Percentiles rank a stretch among this genome's conserved stretches.
phyloP scores from a whole-genome alignment of 1,140 invertebrate genomes.

The Temnothorax longispinosus region DNA sequence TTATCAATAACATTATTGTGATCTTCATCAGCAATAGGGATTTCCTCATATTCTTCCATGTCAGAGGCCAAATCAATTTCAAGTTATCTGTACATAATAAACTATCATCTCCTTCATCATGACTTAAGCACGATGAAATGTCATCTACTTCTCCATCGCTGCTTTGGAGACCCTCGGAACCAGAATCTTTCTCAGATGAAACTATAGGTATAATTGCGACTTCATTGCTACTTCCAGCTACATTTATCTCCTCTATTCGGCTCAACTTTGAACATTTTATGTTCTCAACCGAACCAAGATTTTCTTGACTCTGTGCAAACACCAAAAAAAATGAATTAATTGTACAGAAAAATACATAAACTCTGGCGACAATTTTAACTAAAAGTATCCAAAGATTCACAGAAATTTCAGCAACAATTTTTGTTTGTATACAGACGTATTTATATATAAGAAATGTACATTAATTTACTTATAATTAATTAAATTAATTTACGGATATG shows the following conservation, averaged over 20 bases:
- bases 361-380: not conserved
- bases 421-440: no score
- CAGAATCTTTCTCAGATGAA: not conserved
- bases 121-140: not conserved
- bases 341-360: not conserved
- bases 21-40: not conserved
- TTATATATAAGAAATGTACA: no score
- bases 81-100: not conserved
- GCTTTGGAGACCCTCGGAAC: not conserved
- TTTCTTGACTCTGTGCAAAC: conserved; percentile 1
- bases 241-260: not conserved
- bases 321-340: not conserved
- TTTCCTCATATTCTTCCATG: not conserved
- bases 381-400: not conserved
- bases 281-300: not conserved
- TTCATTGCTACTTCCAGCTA: not conserved
- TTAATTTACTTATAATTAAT: no score
- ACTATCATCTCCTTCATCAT: not conserved
- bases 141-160: not conserved
- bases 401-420: not conserved
- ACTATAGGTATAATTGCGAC: not conserved
- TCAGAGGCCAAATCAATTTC: conserved; percentile 1
- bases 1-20: not conserved
- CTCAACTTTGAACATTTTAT: not conserved
- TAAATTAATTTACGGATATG: no score